Conservation (phyloP, 2,797 vertebrate species). For the Aratinga solstitialis region DNA sequence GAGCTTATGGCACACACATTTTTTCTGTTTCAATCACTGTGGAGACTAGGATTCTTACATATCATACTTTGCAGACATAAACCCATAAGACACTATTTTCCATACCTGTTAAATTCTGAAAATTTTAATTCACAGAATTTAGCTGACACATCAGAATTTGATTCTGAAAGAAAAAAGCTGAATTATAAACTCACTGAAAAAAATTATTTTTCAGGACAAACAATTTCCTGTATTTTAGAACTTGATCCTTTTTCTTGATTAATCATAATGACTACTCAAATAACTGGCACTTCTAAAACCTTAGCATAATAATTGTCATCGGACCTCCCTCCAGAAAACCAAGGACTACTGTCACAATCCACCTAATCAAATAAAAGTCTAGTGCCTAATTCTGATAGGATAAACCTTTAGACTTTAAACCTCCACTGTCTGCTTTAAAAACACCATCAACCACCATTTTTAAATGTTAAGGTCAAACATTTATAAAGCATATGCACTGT, state of each 20-base stretch:
- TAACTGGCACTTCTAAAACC: not conserved
- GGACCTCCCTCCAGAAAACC: not conserved
- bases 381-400: not conserved
- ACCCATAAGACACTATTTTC: not conserved
- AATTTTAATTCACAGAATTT: not conserved
- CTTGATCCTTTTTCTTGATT: not conserved
- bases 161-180: not conserved
- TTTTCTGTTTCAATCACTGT: not conserved
- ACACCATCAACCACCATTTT: not conserved
- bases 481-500: not conserved
- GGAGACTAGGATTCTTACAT: not conserved
- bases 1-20: not conserved
- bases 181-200: not conserved
- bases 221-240: not conserved
- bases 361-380: not conserved
- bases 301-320: not conserved
- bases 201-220: not conserved
- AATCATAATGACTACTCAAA: not conserved
- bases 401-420: not conserved
- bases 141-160: not conserved
- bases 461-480: not conserved
- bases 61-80: not conserved
- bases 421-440: not conserved
- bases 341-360: not conserved
- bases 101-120: not conserved